Evolutionary conservation across 2,113 vertebrate species (phyloP).

Genomic region (Xenus cinereus): DNA sequence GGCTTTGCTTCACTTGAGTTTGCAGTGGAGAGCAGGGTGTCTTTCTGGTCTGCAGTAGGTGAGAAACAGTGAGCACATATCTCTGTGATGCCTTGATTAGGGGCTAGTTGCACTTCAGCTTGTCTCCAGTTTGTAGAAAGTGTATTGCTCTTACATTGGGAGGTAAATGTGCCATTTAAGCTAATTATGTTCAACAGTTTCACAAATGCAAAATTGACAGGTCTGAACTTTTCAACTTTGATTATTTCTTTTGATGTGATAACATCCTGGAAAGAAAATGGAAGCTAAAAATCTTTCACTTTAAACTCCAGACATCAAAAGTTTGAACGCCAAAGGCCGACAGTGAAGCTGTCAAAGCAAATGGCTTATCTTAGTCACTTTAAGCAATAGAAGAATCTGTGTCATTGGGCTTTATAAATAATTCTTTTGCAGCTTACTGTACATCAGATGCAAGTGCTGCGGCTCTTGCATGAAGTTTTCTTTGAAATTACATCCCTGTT

Average conservation of each 20-base stretch:
- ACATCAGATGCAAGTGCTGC: not conserved
- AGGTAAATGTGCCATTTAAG: not conserved
- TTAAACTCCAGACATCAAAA: slow-evolving; percentile 32
- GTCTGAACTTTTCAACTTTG: slow-evolving; percentile 67
- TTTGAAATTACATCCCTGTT: slow-evolving; percentile 1
- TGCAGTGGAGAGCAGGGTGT: not conserved
- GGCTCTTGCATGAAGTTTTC: not conserved
- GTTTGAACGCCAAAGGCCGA: not conserved
- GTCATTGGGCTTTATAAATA: slow-evolving; percentile 54
- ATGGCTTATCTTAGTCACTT: not conserved
- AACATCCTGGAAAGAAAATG: slow-evolving; percentile 22
- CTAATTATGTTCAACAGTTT: not conserved
- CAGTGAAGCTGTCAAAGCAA: slow-evolving; percentile 33
- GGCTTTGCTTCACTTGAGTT: not conserved
- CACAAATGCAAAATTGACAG: not conserved
- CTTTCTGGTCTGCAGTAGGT: not conserved
- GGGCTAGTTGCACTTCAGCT: not conserved
- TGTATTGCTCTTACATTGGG: accelerated
- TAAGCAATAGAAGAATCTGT: not conserved
- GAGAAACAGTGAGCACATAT: not conserved
- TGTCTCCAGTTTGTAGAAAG: not conserved
- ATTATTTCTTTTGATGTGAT: slow-evolving; percentile 18
- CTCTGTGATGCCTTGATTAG: not conserved
- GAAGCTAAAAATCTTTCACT: not conserved
- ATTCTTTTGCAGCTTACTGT: slow-evolving; percentile 43